Conservation (phyloP, 2,113 vertebrate genomes). For the Potamarius usumacintae region DNA sequence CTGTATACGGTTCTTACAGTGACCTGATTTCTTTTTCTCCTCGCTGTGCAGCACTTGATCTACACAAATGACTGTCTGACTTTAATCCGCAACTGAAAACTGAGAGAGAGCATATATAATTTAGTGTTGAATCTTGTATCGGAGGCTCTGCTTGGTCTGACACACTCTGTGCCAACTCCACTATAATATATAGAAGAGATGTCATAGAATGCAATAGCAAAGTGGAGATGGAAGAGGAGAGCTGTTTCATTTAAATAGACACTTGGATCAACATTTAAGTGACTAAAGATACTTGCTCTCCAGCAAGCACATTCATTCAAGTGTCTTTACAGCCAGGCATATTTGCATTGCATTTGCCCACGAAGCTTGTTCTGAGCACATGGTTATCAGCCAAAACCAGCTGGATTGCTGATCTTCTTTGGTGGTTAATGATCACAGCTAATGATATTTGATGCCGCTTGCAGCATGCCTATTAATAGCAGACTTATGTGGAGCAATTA, state of each 20-base stretch:
- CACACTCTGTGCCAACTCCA: conserved; percentile 9
- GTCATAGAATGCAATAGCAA: conserved; percentile 44
- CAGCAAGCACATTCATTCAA: conserved; percentile 44
- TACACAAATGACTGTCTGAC: conserved; percentile 43
- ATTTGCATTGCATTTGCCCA: conserved; percentile 41
- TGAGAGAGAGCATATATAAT: conserved; percentile 56
- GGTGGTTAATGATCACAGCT: conserved; percentile 46
- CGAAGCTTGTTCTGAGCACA: conserved; percentile 22
- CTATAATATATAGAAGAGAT: conserved; percentile 44
- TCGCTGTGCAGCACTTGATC: conserved; percentile 43
- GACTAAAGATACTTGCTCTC: conserved; percentile 38
- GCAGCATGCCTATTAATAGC: conserved; percentile 53
- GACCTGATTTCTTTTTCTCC: conserved; percentile 41
- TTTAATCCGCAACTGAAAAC: conserved; percentile 54
- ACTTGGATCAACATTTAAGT: conserved; percentile 51
- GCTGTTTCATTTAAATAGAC: conserved; percentile 52
- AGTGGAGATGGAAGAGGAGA: conserved; percentile 31
- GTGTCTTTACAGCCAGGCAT: conserved; percentile 43
- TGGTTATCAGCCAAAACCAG: conserved; percentile 34
- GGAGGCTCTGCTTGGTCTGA: conserved; percentile 19
- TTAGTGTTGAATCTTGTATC: conserved; percentile 45
- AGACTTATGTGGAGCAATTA: conserved; percentile 51
- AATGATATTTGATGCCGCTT: conserved; percentile 54
- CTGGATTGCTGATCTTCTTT: conserved; percentile 39
- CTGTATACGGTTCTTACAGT: conserved; percentile 25